These are phyloP conservation scores for Lepidothrix coronata DNA, from an alignment of 2,113 vertebrate species.

Conservation along the genomic window DNA sequence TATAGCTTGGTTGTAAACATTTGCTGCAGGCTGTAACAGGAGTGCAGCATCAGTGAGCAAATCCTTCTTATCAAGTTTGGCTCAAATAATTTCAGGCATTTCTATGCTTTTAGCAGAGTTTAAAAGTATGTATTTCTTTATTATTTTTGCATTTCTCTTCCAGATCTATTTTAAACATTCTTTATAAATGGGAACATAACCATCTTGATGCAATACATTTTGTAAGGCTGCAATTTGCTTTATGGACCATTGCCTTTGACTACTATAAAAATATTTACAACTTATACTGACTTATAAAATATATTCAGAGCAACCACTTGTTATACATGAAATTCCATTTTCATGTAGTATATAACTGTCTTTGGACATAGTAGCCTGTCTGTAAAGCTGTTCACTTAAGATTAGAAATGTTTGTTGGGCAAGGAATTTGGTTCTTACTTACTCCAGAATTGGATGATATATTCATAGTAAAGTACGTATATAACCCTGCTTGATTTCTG, in stretches of 20 bases:
- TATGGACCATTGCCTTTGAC: neutral
- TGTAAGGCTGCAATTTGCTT: neutral
- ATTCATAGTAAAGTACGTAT: neutral
- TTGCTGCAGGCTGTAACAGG: constrained; percentile 27
- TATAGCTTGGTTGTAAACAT: constrained; percentile 47
- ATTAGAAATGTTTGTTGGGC: neutral
- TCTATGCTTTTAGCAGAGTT: constrained; percentile 7
- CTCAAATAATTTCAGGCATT: constrained; percentile 4
- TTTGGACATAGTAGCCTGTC: neutral
- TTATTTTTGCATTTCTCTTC: neutral
- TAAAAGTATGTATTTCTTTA: neutral
- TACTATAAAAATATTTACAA: neutral
- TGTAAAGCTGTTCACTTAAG: neutral
- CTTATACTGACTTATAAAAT: neutral
- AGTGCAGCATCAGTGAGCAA: constrained; percentile 53
- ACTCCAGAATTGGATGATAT: neutral
- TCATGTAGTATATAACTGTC: neutral
- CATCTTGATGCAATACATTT: neutral
- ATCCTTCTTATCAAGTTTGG: constrained; percentile 25
- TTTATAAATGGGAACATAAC: neutral
- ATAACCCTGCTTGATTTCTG: neutral
- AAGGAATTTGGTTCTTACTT: neutral
- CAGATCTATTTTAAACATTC: neutral
- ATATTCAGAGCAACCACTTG: neutral
- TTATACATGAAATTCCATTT: neutral